Conservation (phyloP, 2,113 vertebrate genomes). For the Mungos mungo region DNA sequence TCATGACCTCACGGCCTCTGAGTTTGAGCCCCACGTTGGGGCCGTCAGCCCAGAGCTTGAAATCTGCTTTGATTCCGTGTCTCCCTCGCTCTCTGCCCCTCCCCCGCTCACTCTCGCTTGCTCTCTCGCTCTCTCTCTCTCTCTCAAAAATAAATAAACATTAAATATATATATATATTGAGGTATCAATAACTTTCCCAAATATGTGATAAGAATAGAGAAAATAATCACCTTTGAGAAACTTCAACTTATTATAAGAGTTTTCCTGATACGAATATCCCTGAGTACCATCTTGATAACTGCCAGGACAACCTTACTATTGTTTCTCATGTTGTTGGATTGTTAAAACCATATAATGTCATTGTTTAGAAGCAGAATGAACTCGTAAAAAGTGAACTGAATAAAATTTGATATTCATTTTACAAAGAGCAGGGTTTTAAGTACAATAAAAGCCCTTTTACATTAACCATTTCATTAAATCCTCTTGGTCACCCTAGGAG, state of each 20-base stretch:
- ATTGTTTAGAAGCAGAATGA: conserved; percentile 35
- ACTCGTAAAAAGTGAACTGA: not conserved
- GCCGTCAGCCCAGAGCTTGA: no score
- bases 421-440: not conserved
- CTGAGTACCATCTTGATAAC: not conserved
- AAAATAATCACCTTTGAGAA: conserved; percentile 27
- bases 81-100: no score
- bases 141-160: no score
- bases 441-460: conserved; percentile 14
- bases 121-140: no score
- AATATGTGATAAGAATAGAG: not conserved
- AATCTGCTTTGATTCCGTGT: no score
- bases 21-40: no score
- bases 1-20: no score
- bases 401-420: conserved; percentile 44
- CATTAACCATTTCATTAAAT: not conserved
- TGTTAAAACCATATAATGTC: conserved; percentile 1
- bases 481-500: not conserved
- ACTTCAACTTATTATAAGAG: not conserved
- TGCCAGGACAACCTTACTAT: not conserved
- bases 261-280: conserved; percentile 26
- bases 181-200: not conserved
- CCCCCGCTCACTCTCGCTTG: no score
- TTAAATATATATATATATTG: not conserved
- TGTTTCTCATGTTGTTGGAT: not conserved